Conservation (phyloP, 2,113 vertebrate species). For the Coturnix japonica region DNA sequence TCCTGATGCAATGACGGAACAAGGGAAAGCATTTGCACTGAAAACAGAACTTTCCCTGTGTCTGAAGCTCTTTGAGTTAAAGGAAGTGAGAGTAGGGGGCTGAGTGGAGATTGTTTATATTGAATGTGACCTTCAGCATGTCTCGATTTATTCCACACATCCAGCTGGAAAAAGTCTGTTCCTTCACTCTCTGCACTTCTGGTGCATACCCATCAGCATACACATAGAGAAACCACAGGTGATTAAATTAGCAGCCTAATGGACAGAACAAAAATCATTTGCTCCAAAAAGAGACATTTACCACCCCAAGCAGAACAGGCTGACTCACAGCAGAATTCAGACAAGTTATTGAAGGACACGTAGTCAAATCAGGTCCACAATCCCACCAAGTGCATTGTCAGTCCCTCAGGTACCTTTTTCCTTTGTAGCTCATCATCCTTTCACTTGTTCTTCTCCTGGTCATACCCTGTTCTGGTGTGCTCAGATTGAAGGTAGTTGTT, state of each 20-base stretch:
- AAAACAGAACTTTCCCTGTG: not conserved
- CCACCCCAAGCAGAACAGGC: not conserved
- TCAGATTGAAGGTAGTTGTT: not conserved
- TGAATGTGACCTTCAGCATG: not conserved
- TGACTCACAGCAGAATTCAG: slow-evolving; percentile 34
- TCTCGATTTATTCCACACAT: not conserved
- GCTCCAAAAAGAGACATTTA: not conserved
- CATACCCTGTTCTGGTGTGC: not conserved
- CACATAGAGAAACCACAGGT: not conserved
- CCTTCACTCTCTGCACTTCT: not conserved
- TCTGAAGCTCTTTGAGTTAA: not conserved
- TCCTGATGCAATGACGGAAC: not conserved
- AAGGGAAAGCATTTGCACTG: slow-evolving; percentile 15
- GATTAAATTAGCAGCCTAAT: slow-evolving; percentile 8
- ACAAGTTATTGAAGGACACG: not conserved
- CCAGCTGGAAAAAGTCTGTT: slow-evolving; percentile 29
- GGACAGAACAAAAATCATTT: slow-evolving; percentile 20
- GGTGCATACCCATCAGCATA: not conserved
- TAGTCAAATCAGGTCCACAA: not conserved
- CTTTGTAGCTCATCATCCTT: not conserved
- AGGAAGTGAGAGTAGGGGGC: not conserved
- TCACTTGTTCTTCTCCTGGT: not conserved
- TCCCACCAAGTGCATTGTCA: not conserved
- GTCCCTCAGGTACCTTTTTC: not conserved
- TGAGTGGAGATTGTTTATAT: not conserved